phyloP scores from a whole-genome alignment of 2,797 vertebrate species.

The Chloroceryle amazona region DNA sequence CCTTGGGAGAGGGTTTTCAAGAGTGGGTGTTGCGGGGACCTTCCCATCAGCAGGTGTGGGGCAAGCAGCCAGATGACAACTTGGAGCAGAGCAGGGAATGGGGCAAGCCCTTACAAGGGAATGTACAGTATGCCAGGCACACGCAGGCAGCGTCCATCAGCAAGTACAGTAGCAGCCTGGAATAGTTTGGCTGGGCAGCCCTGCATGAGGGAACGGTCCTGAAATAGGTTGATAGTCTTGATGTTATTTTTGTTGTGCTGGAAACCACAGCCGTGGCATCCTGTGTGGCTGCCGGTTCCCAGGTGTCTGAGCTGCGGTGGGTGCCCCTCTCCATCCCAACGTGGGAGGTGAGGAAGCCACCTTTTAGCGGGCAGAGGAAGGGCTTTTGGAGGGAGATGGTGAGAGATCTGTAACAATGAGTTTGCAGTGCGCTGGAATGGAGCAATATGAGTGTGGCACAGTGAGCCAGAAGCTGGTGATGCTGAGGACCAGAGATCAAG shows the following conservation, averaged over 20 bases:
- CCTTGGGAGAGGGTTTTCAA: neutral
- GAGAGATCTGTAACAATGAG: neutral
- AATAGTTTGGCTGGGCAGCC: slow-evolving; percentile 50
- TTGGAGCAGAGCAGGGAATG: slow-evolving; percentile 12
- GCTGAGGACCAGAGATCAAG: neutral
- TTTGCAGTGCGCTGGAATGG: neutral
- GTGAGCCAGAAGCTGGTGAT: neutral
- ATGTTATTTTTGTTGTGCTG: slow-evolving; percentile 62
- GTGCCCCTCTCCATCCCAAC: neutral
- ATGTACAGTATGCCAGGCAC: slow-evolving; percentile 69
- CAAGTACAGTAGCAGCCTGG: slow-evolving; percentile 70
- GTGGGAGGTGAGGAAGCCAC: neutral
- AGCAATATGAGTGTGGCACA: neutral
- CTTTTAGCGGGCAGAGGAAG: rapidly evolving
- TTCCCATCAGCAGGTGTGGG: slow-evolving; percentile 44
- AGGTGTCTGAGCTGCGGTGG: neutral
- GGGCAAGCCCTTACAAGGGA: slow-evolving; percentile 72
- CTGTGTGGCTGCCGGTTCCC: neutral
- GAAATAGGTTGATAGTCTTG: slow-evolving; percentile 63
- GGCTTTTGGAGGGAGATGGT: neutral
- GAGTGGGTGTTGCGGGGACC: neutral
- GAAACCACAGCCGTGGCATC: slow-evolving; percentile 20
- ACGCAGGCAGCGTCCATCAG: neutral
- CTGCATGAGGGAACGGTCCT: slow-evolving; percentile 36
- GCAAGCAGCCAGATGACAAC: slow-evolving; percentile 33